Base-by-base conservation (phyloP, 2,888 invertebrate species). In the Baronia brevicornis region DNA sequence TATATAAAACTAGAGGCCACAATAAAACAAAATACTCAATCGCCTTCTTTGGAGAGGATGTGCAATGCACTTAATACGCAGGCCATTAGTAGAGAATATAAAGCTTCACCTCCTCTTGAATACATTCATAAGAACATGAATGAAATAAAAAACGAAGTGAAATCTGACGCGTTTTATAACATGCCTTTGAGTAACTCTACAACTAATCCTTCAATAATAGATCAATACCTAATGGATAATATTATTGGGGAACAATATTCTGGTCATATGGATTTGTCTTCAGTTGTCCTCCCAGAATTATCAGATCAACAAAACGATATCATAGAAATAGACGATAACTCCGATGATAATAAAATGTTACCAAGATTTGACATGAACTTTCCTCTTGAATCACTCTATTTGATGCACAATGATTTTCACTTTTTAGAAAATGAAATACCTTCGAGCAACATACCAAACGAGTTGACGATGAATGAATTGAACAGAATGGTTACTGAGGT, bases 251-350 rank as follows among this genome's bases (percentile, higher is more conserved):
- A 80, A 13, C 77, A 77, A 39, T 84, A 79, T 41, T 42, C 69
- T 0, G 60, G 65, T 0, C 77, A 79, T 15, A 42, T 82, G 42
- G 84, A 82, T 37, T 43, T 82, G 2, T 64, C 80, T 1, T 53
- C 61, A 1, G 67, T 69, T 0, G 68, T 69, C 0, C 42, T 80
- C 3, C 70, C 74, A 5, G 77, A 73, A 13, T 62, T 67, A 6
- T 49, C 68, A 0, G 73, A 58, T 26, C 69, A 69, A 11, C 75
- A 77, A 41, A 77, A 63, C 19, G 82, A 82, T 31, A 75, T 84
- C 1, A 84, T 84, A 34, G 84, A 84, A 48, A 84, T 84, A 7
- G 84, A 84, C 24, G 84, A 84, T 34, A 84, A 80, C 42, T 84
- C 84, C 0, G 82, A 84, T 15, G 84, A 84, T 36, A 80, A 65